A percentile compares a stretch with the other conserved stretches of the same genome.
phyloP scores from a whole-genome alignment of 2,113 vertebrate species.

The Onychorhynchus coronatus region DNA sequence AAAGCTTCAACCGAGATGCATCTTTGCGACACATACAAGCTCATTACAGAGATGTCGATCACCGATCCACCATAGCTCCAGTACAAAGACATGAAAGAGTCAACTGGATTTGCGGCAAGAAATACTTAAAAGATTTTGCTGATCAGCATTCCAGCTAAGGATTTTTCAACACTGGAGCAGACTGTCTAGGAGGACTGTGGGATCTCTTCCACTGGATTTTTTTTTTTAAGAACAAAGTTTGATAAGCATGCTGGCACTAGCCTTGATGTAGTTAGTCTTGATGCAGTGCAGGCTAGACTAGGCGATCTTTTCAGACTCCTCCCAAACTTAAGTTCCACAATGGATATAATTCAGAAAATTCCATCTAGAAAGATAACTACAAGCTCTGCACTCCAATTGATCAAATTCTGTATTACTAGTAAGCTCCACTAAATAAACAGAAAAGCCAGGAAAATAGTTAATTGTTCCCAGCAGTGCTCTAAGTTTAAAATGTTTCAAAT shows the following conservation, averaged over 20 bases:
- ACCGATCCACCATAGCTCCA: neutral
- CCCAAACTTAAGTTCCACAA: neutral
- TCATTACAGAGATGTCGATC: neutral
- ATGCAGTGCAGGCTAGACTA: neutral
- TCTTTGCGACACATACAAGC: neutral
- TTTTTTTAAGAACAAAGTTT: neutral
- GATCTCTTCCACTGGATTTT: neutral
- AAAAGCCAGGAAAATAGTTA: neutral
- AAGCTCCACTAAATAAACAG: neutral
- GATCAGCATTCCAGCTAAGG: neutral
- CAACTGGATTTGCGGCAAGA: neutral
- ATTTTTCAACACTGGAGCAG: neutral
- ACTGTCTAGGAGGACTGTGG: neutral
- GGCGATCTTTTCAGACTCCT: neutral
- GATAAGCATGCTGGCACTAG: neutral
- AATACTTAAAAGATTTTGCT: neutral
- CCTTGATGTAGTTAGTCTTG: neutral
- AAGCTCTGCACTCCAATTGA: neutral
- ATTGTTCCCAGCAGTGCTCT: neutral
- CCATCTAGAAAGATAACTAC: neutral
- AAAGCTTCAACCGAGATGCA: neutral
- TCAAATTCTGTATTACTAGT: neutral
- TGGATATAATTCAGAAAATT: neutral
- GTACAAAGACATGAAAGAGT: neutral
- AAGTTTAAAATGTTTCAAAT: neutral